Conservation (phyloP, 2,113 vertebrate species). For the Arvicanthis niloticus region DNA sequence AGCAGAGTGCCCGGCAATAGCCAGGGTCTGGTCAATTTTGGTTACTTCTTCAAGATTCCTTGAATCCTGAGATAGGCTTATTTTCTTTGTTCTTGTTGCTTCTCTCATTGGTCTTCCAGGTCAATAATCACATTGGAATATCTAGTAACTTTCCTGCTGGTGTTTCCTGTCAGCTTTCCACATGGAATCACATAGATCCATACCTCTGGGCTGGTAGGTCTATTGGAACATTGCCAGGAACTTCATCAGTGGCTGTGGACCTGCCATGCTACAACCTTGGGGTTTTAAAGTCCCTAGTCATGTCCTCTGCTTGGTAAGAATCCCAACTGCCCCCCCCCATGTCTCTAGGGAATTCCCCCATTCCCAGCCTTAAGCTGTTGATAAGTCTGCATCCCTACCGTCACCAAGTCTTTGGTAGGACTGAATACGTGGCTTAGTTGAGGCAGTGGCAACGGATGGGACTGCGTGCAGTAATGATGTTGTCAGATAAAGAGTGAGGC, state of each 20-base stretch:
- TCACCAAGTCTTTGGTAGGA: no score
- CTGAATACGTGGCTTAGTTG: no score
- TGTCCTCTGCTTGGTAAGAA: background rate
- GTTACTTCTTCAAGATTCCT: no score
- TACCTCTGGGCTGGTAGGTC: background rate
- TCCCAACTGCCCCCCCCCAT: background rate
- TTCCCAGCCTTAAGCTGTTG: background rate
- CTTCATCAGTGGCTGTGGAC: background rate
- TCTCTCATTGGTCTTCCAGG: background rate
- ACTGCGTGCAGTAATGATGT: rapidly evolving
- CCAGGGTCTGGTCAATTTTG: background rate
- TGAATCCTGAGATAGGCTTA: background rate
- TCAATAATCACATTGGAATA: background rate
- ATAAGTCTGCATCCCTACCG: no score
- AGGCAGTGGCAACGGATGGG: background rate
- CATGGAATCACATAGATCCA: background rate
- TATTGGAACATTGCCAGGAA: background rate
- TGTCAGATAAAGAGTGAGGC: background rate
- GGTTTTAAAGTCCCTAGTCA: background rate
- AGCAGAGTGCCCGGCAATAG: background rate
- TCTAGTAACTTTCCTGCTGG: background rate
- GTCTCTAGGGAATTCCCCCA: background rate
- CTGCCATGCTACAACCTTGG: background rate
- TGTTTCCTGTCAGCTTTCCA: background rate
- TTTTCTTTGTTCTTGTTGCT: background rate